A percentile compares a stretch with the other conserved stretches of the same genome.
phyloP scores from a whole-genome alignment of 2,113 vertebrate species.

The Rafetus swinhoei region DNA sequence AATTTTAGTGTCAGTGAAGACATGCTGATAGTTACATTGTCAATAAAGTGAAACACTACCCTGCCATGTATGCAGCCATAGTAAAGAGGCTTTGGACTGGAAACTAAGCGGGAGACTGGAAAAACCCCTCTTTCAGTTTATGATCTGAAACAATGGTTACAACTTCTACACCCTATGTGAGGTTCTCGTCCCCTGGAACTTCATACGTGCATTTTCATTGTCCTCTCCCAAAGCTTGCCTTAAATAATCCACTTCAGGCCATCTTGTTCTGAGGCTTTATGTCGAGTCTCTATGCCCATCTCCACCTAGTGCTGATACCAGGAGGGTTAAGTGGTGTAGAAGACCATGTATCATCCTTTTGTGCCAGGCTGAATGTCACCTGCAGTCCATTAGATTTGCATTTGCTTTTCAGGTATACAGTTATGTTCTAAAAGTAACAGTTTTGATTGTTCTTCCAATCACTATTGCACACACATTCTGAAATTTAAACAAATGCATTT shows the following conservation, averaged over 20 bases:
- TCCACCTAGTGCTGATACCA: background rate
- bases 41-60: background rate
- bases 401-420: background rate
- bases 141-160: background rate
- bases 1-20: background rate
- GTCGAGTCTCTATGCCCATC: accelerated
- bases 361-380: background rate
- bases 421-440: background rate
- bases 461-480: background rate
- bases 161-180: background rate
- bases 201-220: background rate
- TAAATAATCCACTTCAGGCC: background rate
- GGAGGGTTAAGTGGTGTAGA: background rate
- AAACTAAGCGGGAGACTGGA: background rate
- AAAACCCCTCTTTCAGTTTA: background rate
- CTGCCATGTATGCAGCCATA: accelerated
- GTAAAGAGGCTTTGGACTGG: background rate
- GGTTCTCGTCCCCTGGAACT: background rate
- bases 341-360: background rate
- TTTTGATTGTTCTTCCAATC: background rate
- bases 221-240: background rate
- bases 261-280: background rate
- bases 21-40: background rate
- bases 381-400: background rate
- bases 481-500: background rate